phyloP scores from a whole-genome alignment of 1,140 invertebrate species.

The Atopsyche davidsoni region DNA sequence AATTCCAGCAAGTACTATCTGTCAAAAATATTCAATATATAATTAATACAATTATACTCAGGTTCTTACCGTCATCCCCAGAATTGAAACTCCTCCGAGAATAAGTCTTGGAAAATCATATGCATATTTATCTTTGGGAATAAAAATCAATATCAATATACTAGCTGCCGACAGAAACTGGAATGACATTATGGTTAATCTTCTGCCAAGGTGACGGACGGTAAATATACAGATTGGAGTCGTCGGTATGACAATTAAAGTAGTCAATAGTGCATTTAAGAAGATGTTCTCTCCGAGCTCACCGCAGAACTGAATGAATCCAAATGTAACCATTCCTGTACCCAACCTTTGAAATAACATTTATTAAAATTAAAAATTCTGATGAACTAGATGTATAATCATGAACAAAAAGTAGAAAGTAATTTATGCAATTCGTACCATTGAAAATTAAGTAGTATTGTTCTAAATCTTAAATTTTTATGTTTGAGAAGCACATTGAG shows the following conservation, averaged over 20 bases:
- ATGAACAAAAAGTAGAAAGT: constrained; percentile 6
- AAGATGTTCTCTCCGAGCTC: constrained; percentile 64
- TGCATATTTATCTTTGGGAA: constrained; percentile 38
- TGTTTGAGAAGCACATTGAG: constrained; percentile 37
- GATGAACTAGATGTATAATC: not conserved
- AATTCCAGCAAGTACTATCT: no score
- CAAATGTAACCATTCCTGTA: constrained; percentile 65
- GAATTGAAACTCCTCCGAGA: constrained; percentile 40
- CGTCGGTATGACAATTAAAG: constrained; percentile 57
- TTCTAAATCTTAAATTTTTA: constrained; percentile 63
- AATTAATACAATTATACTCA: no score
- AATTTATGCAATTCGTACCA: constrained; percentile 47
- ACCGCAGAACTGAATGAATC: constrained; percentile 66
- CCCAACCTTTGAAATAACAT: constrained; percentile 51
- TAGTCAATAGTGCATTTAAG: constrained; percentile 60
- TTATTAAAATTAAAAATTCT: constrained; percentile 1
- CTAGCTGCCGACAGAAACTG: constrained; percentile 54
- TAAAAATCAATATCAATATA: constrained; percentile 52
- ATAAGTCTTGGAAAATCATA: constrained; percentile 40
- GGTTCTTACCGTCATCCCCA: constrained; percentile 44
- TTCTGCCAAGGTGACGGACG: constrained; percentile 57
- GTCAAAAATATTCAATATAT: no score
- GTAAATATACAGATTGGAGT: constrained; percentile 57
- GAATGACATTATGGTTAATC: constrained; percentile 53
- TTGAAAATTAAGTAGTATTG: constrained; percentile 58